Evolutionary conservation across 2,113 vertebrate species (phyloP).

Genomic region (Regulus satrapa): DNA sequence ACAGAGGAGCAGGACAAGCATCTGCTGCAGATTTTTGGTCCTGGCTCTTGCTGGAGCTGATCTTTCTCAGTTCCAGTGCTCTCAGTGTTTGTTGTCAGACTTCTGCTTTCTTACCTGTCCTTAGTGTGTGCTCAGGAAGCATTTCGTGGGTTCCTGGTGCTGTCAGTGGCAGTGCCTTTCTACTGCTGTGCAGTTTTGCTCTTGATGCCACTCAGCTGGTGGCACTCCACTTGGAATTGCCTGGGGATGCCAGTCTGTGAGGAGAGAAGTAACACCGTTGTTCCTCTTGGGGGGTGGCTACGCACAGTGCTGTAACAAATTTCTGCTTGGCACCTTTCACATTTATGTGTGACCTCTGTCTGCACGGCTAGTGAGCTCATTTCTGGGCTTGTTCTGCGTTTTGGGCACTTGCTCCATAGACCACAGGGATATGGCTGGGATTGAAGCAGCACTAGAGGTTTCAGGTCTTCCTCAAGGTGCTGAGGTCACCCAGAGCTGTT

Average conservation of each 20-base stretch:
- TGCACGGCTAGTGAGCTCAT: neutral
- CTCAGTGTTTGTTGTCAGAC: neutral
- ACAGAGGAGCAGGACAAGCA: neutral
- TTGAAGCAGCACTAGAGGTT: neutral
- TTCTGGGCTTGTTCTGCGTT: neutral
- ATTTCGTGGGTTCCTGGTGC: neutral
- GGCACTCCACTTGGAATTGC: neutral
- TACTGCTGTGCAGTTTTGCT: neutral
- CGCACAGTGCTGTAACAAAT: neutral
- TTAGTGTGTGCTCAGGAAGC: accelerated
- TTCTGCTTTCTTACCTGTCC: neutral
- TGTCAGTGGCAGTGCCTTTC: neutral
- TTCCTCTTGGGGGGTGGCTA: neutral
- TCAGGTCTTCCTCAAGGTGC: neutral
- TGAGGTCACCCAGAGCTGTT: neutral
- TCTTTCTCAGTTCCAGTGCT: neutral
- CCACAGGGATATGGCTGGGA: accelerated
- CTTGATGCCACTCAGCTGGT: neutral
- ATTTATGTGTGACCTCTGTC: neutral
- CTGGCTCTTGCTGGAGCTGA: neutral
- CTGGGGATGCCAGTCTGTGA: neutral
- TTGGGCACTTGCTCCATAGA: accelerated
- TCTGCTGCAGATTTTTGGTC: neutral
- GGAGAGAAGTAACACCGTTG: neutral
- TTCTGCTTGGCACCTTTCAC: neutral